Evolutionary conservation across 2,797 vertebrate genomes (phyloP).

Genomic region (Linurgus olivaceus): DNA sequence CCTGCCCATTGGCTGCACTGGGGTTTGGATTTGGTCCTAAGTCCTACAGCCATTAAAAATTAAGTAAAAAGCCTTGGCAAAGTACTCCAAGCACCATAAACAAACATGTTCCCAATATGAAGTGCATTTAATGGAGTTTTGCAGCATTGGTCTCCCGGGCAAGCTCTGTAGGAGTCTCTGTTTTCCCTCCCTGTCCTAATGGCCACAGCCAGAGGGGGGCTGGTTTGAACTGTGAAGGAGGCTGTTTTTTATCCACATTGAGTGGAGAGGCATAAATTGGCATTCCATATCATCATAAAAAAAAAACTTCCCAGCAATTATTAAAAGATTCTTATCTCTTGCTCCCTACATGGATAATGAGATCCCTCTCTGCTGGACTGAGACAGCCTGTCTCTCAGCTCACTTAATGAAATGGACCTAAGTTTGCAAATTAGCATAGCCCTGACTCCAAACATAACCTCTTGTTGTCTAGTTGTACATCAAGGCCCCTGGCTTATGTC

Average conservation of each 20-base stretch:
- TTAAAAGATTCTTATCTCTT: conserved; percentile 86
- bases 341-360: conserved; percentile 84
- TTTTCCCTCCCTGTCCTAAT: conserved; percentile 73
- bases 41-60: conserved; percentile 35
- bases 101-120: conserved; percentile 45
- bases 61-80: conserved; percentile 20
- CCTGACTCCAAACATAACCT: conserved; percentile 78
- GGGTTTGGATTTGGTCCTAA: not conserved
- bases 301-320: conserved; percentile 80
- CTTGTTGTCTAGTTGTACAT: conserved; percentile 82
- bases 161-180: conserved; percentile 68
- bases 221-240: conserved; percentile 64
- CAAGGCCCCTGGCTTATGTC: conserved; percentile 80
- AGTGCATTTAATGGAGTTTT: conserved; percentile 57
- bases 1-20: not conserved
- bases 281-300: conserved; percentile 81
- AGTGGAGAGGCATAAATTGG: conserved; percentile 78
- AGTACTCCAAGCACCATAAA: conserved; percentile 30
- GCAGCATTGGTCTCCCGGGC: conserved; percentile 58
- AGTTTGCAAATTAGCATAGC: conserved; percentile 82
- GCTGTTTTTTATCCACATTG: conserved; percentile 71
- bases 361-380: conserved; percentile 82
- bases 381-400: conserved; percentile 81
- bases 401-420: conserved; percentile 81
- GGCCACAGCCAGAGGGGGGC: conserved; percentile 65